Conservation (phyloP, 2,113 vertebrate genomes). For the Zootoca vivipara region DNA sequence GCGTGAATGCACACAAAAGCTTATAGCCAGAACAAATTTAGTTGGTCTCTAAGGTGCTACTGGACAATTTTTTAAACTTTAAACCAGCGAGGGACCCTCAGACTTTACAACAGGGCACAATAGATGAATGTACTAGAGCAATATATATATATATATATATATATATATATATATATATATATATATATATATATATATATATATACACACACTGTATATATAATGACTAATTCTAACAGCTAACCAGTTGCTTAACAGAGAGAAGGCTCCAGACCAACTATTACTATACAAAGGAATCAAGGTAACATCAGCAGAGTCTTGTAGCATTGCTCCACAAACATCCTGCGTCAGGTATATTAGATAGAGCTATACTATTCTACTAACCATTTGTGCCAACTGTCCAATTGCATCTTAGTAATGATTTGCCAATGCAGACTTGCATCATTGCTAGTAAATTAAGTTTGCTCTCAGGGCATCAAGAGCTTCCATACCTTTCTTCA, state of each 20-base stretch:
- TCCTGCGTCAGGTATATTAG: neutral
- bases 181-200: neutral
- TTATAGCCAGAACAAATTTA: too few relatives aligned
- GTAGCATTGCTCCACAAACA: neutral
- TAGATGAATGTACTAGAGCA: neutral
- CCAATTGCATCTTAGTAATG: neutral
- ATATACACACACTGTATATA: too few relatives aligned
- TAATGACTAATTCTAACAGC: neutral
- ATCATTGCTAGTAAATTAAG: neutral
- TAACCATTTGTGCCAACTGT: neutral
- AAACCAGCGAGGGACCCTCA: neutral
- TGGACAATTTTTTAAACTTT: neutral
- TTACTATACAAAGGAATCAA: neutral
- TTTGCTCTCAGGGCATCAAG: neutral
- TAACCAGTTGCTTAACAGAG: neutral
- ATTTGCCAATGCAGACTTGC: neutral
- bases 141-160: neutral
- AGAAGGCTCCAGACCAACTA: neutral
- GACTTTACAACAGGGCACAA: neutral
- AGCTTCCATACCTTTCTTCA: neutral
- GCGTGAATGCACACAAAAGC: too few relatives aligned
- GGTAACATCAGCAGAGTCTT: neutral
- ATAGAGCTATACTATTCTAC: neutral
- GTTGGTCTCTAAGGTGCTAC: too few relatives aligned
- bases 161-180: neutral